These are phyloP conservation scores for Metellina segmentata DNA, from an alignment of 2,888 invertebrate species.

Conservation along the genomic window DNA sequence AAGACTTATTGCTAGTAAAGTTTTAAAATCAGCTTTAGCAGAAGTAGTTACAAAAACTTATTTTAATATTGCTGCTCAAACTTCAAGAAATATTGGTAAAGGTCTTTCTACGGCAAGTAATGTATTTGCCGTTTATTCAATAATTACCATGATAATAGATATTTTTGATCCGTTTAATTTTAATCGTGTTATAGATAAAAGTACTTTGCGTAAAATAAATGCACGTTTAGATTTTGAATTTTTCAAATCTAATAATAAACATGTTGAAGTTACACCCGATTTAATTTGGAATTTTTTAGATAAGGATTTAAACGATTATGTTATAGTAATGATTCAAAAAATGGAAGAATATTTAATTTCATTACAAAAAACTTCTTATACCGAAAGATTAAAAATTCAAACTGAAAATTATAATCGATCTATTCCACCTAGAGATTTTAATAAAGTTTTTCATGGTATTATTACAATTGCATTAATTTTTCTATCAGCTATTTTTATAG, in stretches of 20 bases:
- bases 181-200: not conserved
- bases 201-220: not conserved
- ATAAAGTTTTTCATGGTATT: not conserved
- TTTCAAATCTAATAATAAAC: not conserved
- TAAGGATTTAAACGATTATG: not conserved
- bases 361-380: not conserved
- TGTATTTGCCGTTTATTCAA: not conserved
- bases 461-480: not conserved
- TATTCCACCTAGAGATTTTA: not conserved
- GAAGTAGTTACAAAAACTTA: not conserved
- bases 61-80: no score
- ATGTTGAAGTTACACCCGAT: not conserved
- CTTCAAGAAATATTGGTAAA: not conserved
- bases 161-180: constrained; percentile 15
- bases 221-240: not conserved
- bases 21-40: not conserved
- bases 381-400: not conserved
- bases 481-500: not conserved
- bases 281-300: not conserved
- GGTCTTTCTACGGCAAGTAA: not conserved
- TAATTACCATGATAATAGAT: not conserved
- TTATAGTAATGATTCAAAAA: not conserved
- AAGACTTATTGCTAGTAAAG: not conserved
- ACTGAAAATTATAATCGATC: not conserved
- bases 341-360: not conserved